Evolutionary conservation across 2,113 vertebrate genomes (phyloP).

Genomic region (Microcebus ravelobensis): DNA sequence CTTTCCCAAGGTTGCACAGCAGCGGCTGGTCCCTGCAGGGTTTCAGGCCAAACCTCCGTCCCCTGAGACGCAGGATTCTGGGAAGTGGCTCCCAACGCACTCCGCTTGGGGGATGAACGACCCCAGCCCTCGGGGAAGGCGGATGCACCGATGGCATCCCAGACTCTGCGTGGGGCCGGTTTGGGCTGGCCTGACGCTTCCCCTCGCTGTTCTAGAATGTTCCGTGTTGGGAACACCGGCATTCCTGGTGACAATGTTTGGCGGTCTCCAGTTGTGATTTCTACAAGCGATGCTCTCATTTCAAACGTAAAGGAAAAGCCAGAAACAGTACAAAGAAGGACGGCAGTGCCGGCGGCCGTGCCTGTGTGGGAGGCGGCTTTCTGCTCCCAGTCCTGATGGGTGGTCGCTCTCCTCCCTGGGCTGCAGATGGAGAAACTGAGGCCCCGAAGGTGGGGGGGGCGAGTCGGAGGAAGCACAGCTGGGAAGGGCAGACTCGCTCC

Average conservation of each 20-base stretch:
- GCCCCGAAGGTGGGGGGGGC: neutral
- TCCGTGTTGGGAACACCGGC: accelerated
- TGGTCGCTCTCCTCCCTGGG: accelerated
- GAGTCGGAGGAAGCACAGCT: too few species aligned
- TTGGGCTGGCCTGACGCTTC: accelerated
- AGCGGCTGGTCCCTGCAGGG: neutral
- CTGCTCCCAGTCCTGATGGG: accelerated
- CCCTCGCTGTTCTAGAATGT: accelerated
- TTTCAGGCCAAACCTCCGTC: neutral
- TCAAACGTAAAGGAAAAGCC: neutral
- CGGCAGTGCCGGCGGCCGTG: accelerated
- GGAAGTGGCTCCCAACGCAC: neutral
- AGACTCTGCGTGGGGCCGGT: neutral
- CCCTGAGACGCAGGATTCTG: neutral
- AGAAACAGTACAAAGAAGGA: neutral
- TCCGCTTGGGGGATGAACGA: neutral
- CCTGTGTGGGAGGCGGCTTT: accelerated
- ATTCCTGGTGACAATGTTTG: accelerated
- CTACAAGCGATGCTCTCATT: neutral
- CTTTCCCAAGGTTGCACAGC: neutral
- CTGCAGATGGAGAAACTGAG: neutral
- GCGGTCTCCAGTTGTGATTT: neutral
- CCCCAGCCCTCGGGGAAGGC: neutral
- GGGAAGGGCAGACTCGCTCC: neutral
- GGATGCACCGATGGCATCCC: accelerated